phyloP scores from a whole-genome alignment of 2,797 vertebrate genomes.

The Chelidonichthys spinosus region DNA sequence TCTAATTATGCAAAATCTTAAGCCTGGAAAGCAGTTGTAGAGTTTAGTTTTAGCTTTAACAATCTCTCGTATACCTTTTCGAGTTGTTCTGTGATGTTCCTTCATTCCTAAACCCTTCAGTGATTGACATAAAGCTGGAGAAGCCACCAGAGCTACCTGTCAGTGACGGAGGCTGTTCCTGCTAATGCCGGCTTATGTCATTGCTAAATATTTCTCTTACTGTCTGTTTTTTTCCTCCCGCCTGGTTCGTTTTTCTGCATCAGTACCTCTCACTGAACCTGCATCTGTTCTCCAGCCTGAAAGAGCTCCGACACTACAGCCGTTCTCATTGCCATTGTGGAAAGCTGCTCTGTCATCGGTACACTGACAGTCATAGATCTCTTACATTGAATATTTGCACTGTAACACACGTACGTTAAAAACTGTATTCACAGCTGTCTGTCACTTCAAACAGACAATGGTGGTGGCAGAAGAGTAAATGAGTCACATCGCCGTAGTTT shows the following conservation, averaged over 20 bases:
- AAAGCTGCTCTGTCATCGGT: slow-evolving; percentile 85
- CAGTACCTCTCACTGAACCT: slow-evolving; percentile 77
- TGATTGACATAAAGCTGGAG: slow-evolving; percentile 99
- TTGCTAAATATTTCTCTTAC: slow-evolving; percentile 49
- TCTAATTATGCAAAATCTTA: background rate
- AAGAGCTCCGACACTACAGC: slow-evolving; percentile 75
- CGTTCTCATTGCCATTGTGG: slow-evolving; percentile 68
- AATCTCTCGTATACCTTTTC: background rate
- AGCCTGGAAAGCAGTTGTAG: background rate
- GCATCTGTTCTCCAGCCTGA: slow-evolving; percentile 44
- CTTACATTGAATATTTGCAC: slow-evolving; percentile 56
- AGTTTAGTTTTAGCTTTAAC: background rate
- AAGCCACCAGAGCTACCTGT: slow-evolving; percentile 93
- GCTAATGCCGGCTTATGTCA: slow-evolving; percentile 84
- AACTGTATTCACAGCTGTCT: slow-evolving; percentile 31
- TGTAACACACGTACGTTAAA: slow-evolving; percentile 48
- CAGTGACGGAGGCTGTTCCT: slow-evolving; percentile 95
- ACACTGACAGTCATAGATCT: slow-evolving; percentile 75
- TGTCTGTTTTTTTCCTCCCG: slow-evolving; percentile 49
- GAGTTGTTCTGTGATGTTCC: slow-evolving; percentile 53
- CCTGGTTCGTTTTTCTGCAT: slow-evolving; percentile 66
- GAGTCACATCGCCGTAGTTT: slow-evolving; percentile 16
- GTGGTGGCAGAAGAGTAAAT: slow-evolving; percentile 9
- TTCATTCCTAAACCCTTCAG: slow-evolving; percentile 87
- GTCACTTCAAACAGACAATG: slow-evolving; percentile 22